These are phyloP conservation scores for Cynopterus sphinx DNA, from an alignment of 2,797 vertebrate species.

Conservation along the genomic window DNA sequence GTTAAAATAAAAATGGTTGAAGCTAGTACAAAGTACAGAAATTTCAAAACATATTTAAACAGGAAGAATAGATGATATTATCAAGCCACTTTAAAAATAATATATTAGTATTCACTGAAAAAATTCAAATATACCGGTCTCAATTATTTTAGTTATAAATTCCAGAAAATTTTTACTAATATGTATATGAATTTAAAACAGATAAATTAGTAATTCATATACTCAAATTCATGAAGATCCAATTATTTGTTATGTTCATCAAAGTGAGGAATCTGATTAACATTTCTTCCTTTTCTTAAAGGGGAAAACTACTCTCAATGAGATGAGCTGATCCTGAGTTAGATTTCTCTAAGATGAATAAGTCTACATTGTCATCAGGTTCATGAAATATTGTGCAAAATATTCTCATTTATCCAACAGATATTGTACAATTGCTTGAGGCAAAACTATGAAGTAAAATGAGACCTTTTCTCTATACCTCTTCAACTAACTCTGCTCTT, in stretches of 20 bases:
- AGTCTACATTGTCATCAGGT: constrained; percentile 20
- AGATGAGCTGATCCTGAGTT: constrained; percentile 29
- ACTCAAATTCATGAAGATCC: constrained; percentile 33
- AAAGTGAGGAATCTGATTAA: neutral
- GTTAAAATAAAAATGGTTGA: constrained; percentile 52
- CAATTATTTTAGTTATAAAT: constrained; percentile 49
- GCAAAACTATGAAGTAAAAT: constrained; percentile 27
- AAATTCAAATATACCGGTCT: constrained; percentile 47
- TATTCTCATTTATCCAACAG: constrained; percentile 31
- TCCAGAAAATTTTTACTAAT: constrained; percentile 51
- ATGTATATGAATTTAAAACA: constrained; percentile 54
- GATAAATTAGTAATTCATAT: constrained; percentile 30
- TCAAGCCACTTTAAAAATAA: constrained; percentile 59
- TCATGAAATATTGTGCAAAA: constrained; percentile 47
- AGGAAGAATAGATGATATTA: constrained; percentile 48
- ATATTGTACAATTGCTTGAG: neutral
- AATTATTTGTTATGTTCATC: neutral
- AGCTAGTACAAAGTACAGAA: constrained; percentile 37
- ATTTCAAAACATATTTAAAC: constrained; percentile 50
- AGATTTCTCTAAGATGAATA: constrained; percentile 51
- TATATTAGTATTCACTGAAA: constrained; percentile 21
- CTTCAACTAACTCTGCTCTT: constrained; percentile 49
- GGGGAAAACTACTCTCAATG: constrained; percentile 35
- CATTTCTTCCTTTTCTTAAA: constrained; percentile 23
- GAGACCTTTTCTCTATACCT: neutral